Evolutionary conservation across 2,113 vertebrate genomes (phyloP), one percentile per base, ranked within the genome.

Genomic region (Neolamprologus toae): DNA sequence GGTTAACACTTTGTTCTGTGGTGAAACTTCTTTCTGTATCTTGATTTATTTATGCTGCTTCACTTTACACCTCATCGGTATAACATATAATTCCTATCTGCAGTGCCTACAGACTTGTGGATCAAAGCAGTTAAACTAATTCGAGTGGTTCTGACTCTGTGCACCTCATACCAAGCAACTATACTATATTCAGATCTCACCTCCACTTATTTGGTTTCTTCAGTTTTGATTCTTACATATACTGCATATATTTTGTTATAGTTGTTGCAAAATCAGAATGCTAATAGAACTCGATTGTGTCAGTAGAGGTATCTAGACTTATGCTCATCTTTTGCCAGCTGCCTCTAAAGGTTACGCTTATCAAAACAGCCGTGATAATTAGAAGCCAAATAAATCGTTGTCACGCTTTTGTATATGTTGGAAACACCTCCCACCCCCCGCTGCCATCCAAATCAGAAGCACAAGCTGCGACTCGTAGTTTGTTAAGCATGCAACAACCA

Each of bases 341-440:
- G 84, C 86, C 83, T 91, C 80, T 80, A 90, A 93, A 96, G 94
- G 95, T 93, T 93, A 85, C 6, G 42, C 82, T 93, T 88, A 95
- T 95, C 92, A 94, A 84, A 92, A 90, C 79, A 86, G 40, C 81
- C 82, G 90, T 93, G 88, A 93, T 91, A 90, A 93, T 86, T 86
- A 92, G 84, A 86, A 91, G 73, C 73, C 47, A 88, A 88, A 83
- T 83, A 68, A 88, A 93, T 87, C 88, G 86, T 83, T 57, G 79
- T 59, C 28, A 19, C 12, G 42, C 23, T 54, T 86, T 79, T 90
- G 83, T 86, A 53, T 66, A 82, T 37, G 40, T 79, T 42, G 7
- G 9, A 19, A 86, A 81, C 57, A 80, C 81, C 61, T 19, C 40
- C 37, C 71, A n/a, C 31, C 2, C 13, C 45, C 54, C 3, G 5